phyloP scores from a whole-genome alignment of 2,113 vertebrate species.

The Sterna hirundo region DNA sequence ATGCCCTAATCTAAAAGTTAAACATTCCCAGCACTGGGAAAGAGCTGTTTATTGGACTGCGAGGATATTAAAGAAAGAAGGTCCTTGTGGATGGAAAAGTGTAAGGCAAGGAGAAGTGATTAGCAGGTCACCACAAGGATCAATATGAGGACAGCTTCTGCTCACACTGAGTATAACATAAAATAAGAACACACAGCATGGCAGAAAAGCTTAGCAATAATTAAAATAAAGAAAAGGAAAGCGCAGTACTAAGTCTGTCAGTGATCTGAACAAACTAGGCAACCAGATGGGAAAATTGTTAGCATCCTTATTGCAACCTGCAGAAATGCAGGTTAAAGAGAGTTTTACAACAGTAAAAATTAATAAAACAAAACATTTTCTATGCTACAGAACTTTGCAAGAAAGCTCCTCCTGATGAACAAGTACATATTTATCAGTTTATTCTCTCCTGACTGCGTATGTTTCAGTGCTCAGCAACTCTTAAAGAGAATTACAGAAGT shows the following conservation, averaged over 20 bases:
- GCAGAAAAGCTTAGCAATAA: not conserved
- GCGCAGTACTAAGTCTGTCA: not conserved
- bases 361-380: not conserved
- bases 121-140: not conserved
- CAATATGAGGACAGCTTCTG: not conserved
- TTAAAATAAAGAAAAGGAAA: not conserved
- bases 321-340: not conserved
- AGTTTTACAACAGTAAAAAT: not conserved
- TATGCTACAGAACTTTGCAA: not conserved
- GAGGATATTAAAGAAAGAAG: not conserved
- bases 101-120: not conserved
- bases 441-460: not conserved
- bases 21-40: not conserved
- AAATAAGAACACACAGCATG: not conserved
- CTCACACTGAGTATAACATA: not conserved
- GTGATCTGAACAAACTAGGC: not conserved
- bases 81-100: not conserved
- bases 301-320: not conserved
- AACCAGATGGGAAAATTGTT: not conserved
- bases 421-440: not conserved
- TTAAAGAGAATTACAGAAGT: not conserved
- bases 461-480: not conserved
- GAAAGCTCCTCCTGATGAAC: not conserved
- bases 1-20: not conserved
- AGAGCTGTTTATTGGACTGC: not conserved